Percentiles rank a stretch among this genome's conserved stretches.
phyloP scores from a whole-genome alignment of 2,888 invertebrate genomes.

The Ctena decussata region DNA sequence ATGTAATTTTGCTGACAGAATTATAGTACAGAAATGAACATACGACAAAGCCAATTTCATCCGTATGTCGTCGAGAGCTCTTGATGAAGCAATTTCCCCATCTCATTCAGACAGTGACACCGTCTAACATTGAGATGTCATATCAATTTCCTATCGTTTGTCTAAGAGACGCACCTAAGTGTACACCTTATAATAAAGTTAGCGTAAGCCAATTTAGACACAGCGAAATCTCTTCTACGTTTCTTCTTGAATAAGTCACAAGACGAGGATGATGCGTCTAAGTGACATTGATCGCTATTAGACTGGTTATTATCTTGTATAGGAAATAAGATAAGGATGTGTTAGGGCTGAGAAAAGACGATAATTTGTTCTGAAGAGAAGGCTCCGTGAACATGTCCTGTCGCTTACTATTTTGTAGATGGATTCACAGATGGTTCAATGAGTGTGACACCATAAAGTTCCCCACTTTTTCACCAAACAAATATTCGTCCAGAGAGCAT shows the following conservation, averaged over 20 bases:
- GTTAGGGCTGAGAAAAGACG: conserved; percentile 61
- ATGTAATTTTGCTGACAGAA: conserved; percentile 3
- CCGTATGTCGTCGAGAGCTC: neutral
- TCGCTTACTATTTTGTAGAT: conserved; percentile 52
- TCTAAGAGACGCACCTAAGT: conserved; percentile 43
- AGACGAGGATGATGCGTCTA: conserved; percentile 52
- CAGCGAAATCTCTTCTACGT: conserved; percentile 61
- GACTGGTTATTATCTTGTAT: conserved; percentile 66
- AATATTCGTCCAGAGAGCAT: too few relatives aligned
- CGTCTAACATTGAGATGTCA: conserved; percentile 61
- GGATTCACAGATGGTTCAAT: neutral
- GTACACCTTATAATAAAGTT: conserved; percentile 66
- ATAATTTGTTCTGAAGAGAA: conserved; percentile 55
- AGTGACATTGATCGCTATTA: conserved; percentile 69
- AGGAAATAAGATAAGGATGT: conserved; percentile 64
- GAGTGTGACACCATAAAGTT: conserved; percentile 11
- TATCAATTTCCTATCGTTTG: conserved; percentile 55
- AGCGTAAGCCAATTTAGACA: conserved; percentile 65
- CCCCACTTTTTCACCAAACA: too few relatives aligned
- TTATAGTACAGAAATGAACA: neutral
- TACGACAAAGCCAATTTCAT: neutral
- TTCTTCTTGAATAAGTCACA: conserved; percentile 66
- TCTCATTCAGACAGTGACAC: conserved; percentile 50
- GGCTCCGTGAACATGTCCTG: conserved; percentile 42
- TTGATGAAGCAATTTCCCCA: conserved; percentile 42